phyloP scores from a whole-genome alignment of 2,113 vertebrate species.

The Oncorhynchus nerka region DNA sequence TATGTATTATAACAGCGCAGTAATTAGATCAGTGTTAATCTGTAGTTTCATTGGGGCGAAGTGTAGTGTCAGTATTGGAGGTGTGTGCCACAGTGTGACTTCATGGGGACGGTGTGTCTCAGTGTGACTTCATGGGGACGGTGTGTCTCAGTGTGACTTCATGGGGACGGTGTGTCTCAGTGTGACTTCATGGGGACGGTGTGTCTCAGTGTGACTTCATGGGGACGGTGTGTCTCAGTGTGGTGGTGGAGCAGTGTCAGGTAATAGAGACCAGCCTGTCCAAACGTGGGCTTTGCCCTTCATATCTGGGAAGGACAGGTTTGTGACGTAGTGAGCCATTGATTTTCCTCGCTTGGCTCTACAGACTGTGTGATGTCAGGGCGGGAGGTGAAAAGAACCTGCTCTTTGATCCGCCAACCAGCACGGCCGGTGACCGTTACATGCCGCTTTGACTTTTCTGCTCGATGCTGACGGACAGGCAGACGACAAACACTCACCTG shows the following conservation, averaged over 20 bases:
- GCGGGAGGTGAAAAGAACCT: neutral
- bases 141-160: neutral
- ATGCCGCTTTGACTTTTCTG: neutral
- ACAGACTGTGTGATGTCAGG: constrained; percentile 5
- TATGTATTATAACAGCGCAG: no score
- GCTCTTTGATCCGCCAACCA: constrained; percentile 18
- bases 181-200: neutral
- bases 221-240: neutral
- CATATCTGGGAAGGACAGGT: constrained; percentile 57
- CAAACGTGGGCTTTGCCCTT: constrained; percentile 56
- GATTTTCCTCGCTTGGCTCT: constrained; percentile 49
- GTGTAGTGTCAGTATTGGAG: neutral
- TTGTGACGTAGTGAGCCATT: constrained; percentile 48
- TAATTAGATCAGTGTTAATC: no score
- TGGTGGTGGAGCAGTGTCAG: neutral
- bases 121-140: no score
- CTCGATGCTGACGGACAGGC: neutral
- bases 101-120: neutral
- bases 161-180: neutral
- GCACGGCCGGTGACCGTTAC: constrained; percentile 25
- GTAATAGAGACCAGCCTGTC: constrained; percentile 10
- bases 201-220: neutral
- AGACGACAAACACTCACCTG: no score
- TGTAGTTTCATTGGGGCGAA: no score
- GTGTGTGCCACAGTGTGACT: neutral